Evolutionary conservation across 2,797 vertebrate genomes (phyloP).

Genomic region (Enteromius anoplus): DNA sequence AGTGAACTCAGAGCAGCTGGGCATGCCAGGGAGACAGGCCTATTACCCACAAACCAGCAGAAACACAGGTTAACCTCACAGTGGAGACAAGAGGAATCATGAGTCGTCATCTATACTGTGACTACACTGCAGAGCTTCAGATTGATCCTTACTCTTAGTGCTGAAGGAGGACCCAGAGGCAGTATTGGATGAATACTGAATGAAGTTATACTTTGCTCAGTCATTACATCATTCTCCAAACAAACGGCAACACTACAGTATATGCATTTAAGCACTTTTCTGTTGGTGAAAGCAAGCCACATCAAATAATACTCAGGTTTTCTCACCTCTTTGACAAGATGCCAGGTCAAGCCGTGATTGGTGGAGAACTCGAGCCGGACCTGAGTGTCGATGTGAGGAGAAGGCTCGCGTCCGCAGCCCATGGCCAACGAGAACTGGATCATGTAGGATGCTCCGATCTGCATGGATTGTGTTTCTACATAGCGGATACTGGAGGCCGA

Average conservation of each 20-base stretch:
- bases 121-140: neutral
- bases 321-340: constrained; percentile 95
- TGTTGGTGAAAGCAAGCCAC: neutral
- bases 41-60: constrained; percentile 64
- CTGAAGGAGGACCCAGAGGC: no score
- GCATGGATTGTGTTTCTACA: constrained; percentile 98
- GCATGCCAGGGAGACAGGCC: constrained; percentile 98
- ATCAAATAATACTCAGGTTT: neutral
- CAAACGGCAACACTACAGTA: neutral
- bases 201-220: neutral
- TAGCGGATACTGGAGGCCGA: constrained; percentile 93
- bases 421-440: constrained; percentile 97
- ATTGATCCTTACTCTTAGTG: no score
- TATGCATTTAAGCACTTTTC: neutral
- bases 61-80: neutral
- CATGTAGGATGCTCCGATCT: constrained; percentile 95
- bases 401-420: constrained; percentile 90
- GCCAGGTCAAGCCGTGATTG: constrained; percentile 98
- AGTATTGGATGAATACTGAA: neutral
- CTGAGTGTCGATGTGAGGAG: constrained; percentile 95
- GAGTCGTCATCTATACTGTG: neutral
- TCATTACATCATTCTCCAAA: neutral
- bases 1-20: constrained; percentile 96
- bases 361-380: constrained; percentile 97
- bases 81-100: neutral